Conservation (phyloP, 2,113 vertebrate species). For the Ariopsis seemanni region DNA sequence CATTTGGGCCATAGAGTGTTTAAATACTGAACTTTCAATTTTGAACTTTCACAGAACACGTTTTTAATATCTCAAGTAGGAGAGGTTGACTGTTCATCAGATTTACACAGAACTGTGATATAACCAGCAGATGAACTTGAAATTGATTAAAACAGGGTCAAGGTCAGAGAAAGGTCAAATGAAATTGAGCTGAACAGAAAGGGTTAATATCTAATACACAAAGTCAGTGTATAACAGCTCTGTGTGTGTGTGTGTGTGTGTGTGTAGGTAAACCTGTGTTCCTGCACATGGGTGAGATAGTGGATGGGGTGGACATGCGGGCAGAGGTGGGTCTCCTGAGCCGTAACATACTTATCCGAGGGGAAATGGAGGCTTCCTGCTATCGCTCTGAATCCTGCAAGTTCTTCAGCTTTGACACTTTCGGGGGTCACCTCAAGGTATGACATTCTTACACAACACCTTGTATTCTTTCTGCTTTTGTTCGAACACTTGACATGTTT, state of each 20-base stretch:
- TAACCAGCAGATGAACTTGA: not conserved
- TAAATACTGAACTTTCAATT: not conserved
- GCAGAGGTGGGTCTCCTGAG: conserved; percentile 92
- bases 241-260: not conserved
- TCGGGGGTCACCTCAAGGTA: conserved; percentile 97
- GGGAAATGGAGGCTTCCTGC: conserved; percentile 83
- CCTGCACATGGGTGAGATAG: conserved; percentile 82
- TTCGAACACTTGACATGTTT: conserved; percentile 8
- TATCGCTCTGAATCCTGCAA: conserved; percentile 83
- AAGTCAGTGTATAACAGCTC: not conserved
- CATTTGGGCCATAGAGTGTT: not conserved
- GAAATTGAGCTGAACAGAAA: not conserved
- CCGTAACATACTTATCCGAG: conserved; percentile 82
- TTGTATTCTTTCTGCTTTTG: not conserved
- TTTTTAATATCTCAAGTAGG: not conserved
- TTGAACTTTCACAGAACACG: not conserved
- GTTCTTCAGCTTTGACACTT: conserved; percentile 94
- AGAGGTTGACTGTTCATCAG: not conserved
- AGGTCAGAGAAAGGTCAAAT: not conserved
- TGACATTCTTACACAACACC: not conserved
- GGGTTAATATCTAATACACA: not conserved
- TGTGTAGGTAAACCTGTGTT: conserved; percentile 81
- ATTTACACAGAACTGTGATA: not conserved
- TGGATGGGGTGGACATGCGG: conserved; percentile 91
- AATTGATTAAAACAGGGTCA: not conserved